Base-by-base conservation (phyloP, 2,797 vertebrate species). In the Pelochelys cantorii region DNA sequence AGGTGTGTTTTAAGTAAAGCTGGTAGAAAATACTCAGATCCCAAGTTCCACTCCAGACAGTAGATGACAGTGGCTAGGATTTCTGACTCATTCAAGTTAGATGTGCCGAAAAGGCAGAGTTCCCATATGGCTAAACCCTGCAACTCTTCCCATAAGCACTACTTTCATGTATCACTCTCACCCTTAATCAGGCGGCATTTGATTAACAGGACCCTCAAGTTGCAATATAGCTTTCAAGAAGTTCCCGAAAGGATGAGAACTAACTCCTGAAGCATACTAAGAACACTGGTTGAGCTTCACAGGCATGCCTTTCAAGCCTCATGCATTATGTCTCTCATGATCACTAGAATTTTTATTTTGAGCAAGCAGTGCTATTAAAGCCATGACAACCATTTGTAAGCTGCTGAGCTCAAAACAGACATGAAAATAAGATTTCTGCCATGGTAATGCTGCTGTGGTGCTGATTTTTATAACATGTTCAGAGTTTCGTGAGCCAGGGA, bases 71-170 rank as follows among this genome's bases (percentile, higher is more conserved):
- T 91, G 91, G 96, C 95, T 27, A 94, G 23, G 93, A 89, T 89
- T 96, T 96, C 96, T 14, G 37, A 96, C 96, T 97, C 95, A 94
- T 97, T 94, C 23, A 94, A 94, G 94, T 95, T 94, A 95, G 92
- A 95, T 48, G 42, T 77, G 74, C 42, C 14, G 42, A 77, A 52
- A 71, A n/a, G 68, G 11, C 37, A 75, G 13, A 17, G 42, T 29
- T 29, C 42, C 42, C 74, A 42, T 48, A 5, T 48, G 42, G 74
- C 74, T 48, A 48, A 48, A 48, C 37, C 74, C 23, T 29, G 11
- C 37, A 6, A 71, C 68, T 34, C 65, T 71, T 71, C 22, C 68
- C 68, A 71, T 71, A 71, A 13, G 74, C 74, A 52, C 37, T 17
- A 15, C 7, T 77, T 77, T 52, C 29, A 29, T 37, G 74, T 29